Base-by-base conservation (phyloP, 2,113 vertebrate genomes). In the Chionis minor region DNA sequence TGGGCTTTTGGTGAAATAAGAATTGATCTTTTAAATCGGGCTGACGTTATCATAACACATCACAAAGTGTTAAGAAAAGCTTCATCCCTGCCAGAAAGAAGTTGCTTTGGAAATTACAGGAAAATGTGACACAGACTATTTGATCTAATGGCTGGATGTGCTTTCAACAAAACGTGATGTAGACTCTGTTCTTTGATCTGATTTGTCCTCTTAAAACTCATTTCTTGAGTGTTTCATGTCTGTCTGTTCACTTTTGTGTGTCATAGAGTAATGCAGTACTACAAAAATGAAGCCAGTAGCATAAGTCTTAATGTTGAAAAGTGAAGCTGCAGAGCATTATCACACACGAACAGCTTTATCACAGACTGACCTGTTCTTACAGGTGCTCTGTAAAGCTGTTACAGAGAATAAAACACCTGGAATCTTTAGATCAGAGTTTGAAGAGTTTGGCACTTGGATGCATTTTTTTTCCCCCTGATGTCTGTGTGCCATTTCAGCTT, bases 191-290 rank as follows among this genome's bases (percentile, higher is more conserved):
- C 94, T 82, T 95, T 96, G 93, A 97, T 98, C 96, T 97, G 88
- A 95, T 98, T 97, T 97, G 87, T 97, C 82, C 93, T 96, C 86
- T 97, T 97, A 97, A 96, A 98, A 95, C 95, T 97, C 55, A 49
- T 94, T 98, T 98, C 90, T 97, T 14, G 49, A 93, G 85, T 86
- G 66, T 96, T 98, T 98, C 91, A 96, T 94, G 96, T 94, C 97
- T 96, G 88, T 89, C 94, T 97, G 79, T 95, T 98, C 94, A 82
- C 38, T 97, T 97, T 94, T 38, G 51, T 81, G 74, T 95, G 87
- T 96, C 56, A 27, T 52, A 52, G 88, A 96, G 93, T 96, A 95
- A 96, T 74, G 78, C 77, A 90, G 79, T 78, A 67, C 90, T 97
- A 59, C 66, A 93, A 88, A 85, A 97, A 97, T 81, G 81, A 97